Percentiles rank a stretch among this genome's conserved stretches.
These are phyloP conservation scores for Porphyrio hochstetteri DNA, from an alignment of 2,113 vertebrate genomes.

Conservation along the genomic window DNA sequence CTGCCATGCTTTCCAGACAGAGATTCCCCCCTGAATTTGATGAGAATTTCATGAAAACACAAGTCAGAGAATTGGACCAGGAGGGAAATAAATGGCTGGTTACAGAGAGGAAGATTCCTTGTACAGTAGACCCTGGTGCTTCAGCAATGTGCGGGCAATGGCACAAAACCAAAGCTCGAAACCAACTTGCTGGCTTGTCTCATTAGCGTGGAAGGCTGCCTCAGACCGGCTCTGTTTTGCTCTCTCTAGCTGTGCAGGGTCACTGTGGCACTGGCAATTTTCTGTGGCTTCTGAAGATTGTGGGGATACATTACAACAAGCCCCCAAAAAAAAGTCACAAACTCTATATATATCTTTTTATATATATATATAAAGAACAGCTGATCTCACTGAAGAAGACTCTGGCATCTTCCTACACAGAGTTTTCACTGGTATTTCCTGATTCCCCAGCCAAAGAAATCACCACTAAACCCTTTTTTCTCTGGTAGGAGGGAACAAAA, in stretches of 20 bases:
- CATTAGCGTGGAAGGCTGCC: constrained; percentile 3
- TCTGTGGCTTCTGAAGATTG: constrained; percentile 56
- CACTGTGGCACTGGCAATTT: constrained; percentile 55
- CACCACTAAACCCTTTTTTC: constrained; percentile 47
- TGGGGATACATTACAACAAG: constrained; percentile 47
- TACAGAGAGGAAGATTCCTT: constrained; percentile 5
- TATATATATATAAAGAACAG: neutral
- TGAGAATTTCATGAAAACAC: neutral
- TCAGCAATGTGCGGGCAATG: neutral
- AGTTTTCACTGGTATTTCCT: constrained; percentile 71
- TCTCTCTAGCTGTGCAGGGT: constrained; percentile 20
- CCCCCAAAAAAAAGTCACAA: constrained; percentile 24
- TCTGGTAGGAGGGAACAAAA: constrained; percentile 24
- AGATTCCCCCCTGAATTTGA: neutral
- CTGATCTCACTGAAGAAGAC: constrained; percentile 69
- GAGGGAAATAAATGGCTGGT: neutral
- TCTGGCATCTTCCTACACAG: constrained; percentile 66
- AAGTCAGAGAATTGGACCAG: neutral
- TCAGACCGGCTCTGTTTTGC: constrained; percentile 34
- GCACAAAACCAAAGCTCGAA: neutral
- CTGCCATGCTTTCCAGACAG: neutral
- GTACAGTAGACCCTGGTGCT: neutral
- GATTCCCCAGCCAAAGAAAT: constrained; percentile 68
- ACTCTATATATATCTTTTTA: neutral
- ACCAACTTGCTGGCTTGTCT: neutral